Base-by-base conservation (phyloP, 2,888 invertebrate species). In the Sinhomidia bicolor region DNA sequence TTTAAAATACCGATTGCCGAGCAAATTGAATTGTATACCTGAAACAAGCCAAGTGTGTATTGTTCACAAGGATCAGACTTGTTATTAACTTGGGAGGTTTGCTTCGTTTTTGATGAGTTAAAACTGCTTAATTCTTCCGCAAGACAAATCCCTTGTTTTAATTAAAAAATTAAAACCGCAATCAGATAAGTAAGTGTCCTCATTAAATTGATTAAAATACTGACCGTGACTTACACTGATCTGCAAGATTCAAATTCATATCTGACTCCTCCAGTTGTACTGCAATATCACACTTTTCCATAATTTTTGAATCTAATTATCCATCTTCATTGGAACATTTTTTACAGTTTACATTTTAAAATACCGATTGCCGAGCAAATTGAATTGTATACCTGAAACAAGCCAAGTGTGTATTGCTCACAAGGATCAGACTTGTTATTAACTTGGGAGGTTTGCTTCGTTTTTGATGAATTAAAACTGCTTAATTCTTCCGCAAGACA, bases 341-440 rank as follows among this genome's bases (percentile, higher is more conserved):
- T 6, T 17, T 62, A 23, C 26, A 65, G 1, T 65, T 65, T 29
- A 32, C 14, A 65, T 10, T 47, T n/a, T n/a, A n/a, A n/a, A n/a
- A n/a, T n/a, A n/a, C n/a, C 47, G 36, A 47, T 47, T 10, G 47
- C 6, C 6, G n/a, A 74, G 14, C 12, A 9, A 36, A n/a, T n/a
- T n/a, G n/a, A n/a, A 57, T 57, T 6, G 14, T 12, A 29, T 57
- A 57, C 86, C 71, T 86, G 86, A 71, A 81, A 86, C 14, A 86
- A 17, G 47, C 86, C 86, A 7, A 86, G 26, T 0, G 57, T 26
- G 10, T 60, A 74, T 10, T 36, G 26, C 3, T 20, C 0, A 44
- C 86, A 86, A 36, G 36, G 3, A 32, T 57, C 26, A 0, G 57
- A 7, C n/a, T 47, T 54, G 12, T 9, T 26, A 1, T 65, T 1